phyloP scores from a whole-genome alignment of 1,140 invertebrate genomes.

The Drosophila rufa region DNA sequence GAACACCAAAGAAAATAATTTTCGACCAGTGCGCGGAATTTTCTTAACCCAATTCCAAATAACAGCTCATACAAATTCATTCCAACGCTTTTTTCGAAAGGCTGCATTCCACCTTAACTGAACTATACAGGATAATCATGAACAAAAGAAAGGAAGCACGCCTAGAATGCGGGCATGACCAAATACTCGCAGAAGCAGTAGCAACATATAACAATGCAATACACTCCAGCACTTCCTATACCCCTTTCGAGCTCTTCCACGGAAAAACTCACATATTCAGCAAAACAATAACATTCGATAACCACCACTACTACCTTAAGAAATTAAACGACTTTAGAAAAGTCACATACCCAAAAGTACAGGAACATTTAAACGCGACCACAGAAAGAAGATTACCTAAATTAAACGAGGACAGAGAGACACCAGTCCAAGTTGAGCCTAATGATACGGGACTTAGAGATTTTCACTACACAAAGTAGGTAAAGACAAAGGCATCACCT shows the following conservation, averaged over 20 bases:
- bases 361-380: slow-evolving; percentile 12
- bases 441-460: slow-evolving; percentile 17
- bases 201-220: no score
- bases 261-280: slow-evolving; percentile 14
- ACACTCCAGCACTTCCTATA: no score
- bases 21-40: no score
- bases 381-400: slow-evolving; percentile 18
- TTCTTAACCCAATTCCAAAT: slow-evolving; percentile 2
- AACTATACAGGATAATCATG: slow-evolving; percentile 1
- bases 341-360: background rate
- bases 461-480: no score
- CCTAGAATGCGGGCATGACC: no score
- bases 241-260: no score
- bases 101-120: slow-evolving; percentile 24
- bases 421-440: slow-evolving; percentile 20
- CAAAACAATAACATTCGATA: slow-evolving; percentile 30
- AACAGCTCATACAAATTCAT: slow-evolving; percentile 21
- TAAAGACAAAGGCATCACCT: no score
- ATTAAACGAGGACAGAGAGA: slow-evolving; percentile 23
- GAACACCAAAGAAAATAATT: no score
- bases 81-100: slow-evolving; percentile 14
- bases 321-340: slow-evolving; percentile 25
- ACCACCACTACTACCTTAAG: background rate
- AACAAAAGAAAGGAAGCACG: no score
- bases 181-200: no score